Evolutionary conservation across 2,888 invertebrate genomes (phyloP).

Genomic region (Ptychoptera albimana): DNA sequence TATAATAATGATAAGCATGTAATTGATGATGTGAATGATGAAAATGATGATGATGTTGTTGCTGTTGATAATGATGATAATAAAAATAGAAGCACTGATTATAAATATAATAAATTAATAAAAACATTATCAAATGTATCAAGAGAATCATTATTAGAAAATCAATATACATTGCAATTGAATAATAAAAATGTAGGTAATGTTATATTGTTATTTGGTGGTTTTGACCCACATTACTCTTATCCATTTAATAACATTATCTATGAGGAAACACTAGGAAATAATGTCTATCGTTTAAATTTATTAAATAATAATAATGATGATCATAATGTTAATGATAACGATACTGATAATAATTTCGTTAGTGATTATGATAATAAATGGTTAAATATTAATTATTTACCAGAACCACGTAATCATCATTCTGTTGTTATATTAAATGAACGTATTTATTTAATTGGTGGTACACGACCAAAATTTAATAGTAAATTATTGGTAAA

Average conservation of each 20-base stretch:
- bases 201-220: background rate
- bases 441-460: conserved; percentile 37
- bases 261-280: background rate
- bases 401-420: conserved; percentile 49
- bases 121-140: background rate
- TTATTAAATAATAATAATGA: too few species aligned
- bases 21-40: too few species aligned
- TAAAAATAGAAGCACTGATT: too few species aligned
- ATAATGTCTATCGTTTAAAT: background rate
- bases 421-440: conserved; percentile 44
- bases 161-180: too few species aligned
- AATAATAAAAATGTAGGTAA: background rate
- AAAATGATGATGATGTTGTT: too few species aligned
- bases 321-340: too few species aligned
- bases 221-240: background rate
- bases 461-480: background rate
- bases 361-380: background rate
- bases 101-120: background rate
- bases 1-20: too few species aligned
- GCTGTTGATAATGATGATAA: too few species aligned
- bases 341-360: too few species aligned
- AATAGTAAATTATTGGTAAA: background rate
- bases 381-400: conserved; percentile 15
- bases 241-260: background rate
- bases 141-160: too few species aligned